Conservation (phyloP, 2,797 vertebrate genomes). For the Lithobates sylvaticus region DNA sequence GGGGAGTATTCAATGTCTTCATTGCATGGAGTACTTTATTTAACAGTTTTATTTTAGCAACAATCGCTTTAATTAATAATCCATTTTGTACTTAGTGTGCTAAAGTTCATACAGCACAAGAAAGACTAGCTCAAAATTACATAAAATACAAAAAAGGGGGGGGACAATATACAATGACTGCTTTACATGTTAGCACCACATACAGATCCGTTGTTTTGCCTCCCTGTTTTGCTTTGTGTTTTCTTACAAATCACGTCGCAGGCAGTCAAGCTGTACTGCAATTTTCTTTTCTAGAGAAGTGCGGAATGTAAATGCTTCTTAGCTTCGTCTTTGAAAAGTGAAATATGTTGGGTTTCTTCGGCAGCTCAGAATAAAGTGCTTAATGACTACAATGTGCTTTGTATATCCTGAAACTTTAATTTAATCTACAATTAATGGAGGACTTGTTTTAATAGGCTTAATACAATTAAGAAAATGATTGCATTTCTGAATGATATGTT, state of each 20-base stretch:
- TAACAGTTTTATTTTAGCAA: too few species aligned
- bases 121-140: not conserved
- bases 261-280: constrained; percentile 13
- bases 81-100: too few species aligned
- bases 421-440: not conserved
- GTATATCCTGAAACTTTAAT: constrained; percentile 15
- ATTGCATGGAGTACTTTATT: too few species aligned
- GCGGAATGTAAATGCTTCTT: constrained; percentile 26
- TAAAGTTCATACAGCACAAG: not conserved
- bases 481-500: not conserved
- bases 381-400: constrained; percentile 24
- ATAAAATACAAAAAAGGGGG: not conserved
- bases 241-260: constrained; percentile 9
- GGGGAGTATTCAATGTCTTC: too few species aligned
- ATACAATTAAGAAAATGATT: constrained; percentile 11
- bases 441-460: constrained; percentile 26
- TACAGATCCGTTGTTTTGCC: constrained; percentile 14
- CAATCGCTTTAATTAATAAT: too few species aligned
- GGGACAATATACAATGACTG: not conserved
- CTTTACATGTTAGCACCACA: not conserved
- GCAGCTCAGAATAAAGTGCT: constrained; percentile 8
- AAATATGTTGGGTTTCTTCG: constrained; percentile 21
- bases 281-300: constrained; percentile 33
- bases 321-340: constrained; percentile 14
- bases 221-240: constrained; percentile 18